Percentiles rank a stretch among this genome's conserved stretches.
Conservation (phyloP, 2,888 invertebrate genomes). For the Diarsia mendica region DNA sequence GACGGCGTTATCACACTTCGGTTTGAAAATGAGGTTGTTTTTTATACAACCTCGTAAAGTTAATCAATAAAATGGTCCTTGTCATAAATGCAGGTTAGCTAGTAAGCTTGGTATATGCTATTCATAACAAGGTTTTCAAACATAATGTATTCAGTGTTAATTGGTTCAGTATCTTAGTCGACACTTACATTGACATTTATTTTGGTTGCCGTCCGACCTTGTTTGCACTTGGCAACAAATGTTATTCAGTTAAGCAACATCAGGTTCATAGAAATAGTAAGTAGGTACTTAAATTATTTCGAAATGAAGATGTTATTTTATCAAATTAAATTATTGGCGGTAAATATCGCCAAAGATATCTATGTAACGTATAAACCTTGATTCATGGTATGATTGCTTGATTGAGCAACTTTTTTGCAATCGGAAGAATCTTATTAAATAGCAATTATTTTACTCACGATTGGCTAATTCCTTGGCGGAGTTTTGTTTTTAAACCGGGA, state of each 20-base stretch:
- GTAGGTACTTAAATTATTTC: slow-evolving; percentile 52
- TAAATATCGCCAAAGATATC: slow-evolving; percentile 24
- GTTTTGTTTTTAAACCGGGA: slow-evolving; percentile 35
- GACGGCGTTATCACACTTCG: slow-evolving; percentile 37
- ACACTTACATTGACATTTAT: slow-evolving; percentile 42
- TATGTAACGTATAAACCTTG: slow-evolving; percentile 9
- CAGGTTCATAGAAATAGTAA: slow-evolving; percentile 41
- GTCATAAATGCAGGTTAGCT: background rate
- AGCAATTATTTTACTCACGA: slow-evolving; percentile 32
- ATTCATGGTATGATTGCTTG: slow-evolving; percentile 15
- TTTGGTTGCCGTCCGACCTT: slow-evolving; percentile 45
- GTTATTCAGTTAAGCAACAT: slow-evolving; percentile 48
- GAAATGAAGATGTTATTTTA: slow-evolving; percentile 42
- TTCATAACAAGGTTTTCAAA: background rate
- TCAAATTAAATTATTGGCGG: background rate
- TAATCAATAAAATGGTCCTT: background rate
- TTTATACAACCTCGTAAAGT: background rate
- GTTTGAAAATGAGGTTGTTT: slow-evolving; percentile 42
- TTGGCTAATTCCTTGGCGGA: slow-evolving; percentile 26
- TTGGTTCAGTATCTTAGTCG: slow-evolving; percentile 32
- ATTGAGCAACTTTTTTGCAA: slow-evolving; percentile 30
- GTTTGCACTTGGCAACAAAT: slow-evolving; percentile 48
- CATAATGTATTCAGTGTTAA: slow-evolving; percentile 16
- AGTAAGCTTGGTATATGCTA: background rate
- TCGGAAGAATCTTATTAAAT: slow-evolving; percentile 40